These are phyloP conservation scores for Scatophagus argus DNA, from an alignment of 2,113 vertebrate genomes.

Conservation along the genomic window DNA sequence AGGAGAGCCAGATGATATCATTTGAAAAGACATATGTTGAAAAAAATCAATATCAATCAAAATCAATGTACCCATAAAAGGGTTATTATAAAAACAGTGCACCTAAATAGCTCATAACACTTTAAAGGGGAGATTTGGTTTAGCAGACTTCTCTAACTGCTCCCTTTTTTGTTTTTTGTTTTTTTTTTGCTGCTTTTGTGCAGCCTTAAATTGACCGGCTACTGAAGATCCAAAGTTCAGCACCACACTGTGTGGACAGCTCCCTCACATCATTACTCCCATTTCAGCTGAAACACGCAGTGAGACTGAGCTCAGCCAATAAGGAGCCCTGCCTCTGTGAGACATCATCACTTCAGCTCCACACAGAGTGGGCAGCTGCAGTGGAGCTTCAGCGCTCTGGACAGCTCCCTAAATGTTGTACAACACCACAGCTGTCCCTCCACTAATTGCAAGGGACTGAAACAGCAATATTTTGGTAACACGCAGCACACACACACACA, in stretches of 20 bases:
- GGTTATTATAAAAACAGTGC: neutral
- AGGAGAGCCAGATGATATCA: too few relatives aligned
- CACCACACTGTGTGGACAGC: constrained; percentile 15
- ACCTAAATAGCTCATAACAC: neutral
- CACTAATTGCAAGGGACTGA: constrained; percentile 26
- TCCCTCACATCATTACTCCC: constrained; percentile 13
- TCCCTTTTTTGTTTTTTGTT: too few relatives aligned
- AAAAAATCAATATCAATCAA: neutral
- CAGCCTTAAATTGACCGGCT: neutral
- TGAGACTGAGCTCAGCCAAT: neutral
- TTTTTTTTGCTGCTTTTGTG: neutral
- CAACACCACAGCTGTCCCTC: constrained; percentile 32
- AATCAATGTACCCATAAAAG: neutral
- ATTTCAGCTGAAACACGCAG: constrained; percentile 8
- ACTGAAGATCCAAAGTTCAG: constrained; percentile 4
- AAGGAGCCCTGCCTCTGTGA: neutral
- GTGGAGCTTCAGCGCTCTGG: constrained; percentile 30
- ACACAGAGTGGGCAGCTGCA: constrained; percentile 33
- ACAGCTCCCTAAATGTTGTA: constrained; percentile 47
- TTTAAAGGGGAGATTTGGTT: neutral
- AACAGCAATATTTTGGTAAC: neutral
- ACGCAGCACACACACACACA: neutral
- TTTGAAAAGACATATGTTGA: neutral
- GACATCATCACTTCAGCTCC: constrained; percentile 16
- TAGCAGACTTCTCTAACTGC: neutral